Base-by-base conservation (phyloP, 1,140 invertebrate species). In the Leptinotarsa undecemlineata region DNA sequence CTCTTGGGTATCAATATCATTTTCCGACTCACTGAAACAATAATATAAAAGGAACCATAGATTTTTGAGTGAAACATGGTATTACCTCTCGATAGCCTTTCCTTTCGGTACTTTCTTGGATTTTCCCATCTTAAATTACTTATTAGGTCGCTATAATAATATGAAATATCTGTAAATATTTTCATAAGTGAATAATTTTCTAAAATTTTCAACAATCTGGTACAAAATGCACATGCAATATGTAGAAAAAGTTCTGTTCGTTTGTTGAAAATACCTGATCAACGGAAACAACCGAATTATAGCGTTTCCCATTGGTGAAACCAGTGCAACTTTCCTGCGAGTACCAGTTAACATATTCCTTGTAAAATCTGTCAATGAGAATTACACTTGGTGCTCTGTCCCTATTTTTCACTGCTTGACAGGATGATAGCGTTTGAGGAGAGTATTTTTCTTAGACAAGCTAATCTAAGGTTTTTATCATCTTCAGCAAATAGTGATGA, bases 91-190 rank as follows among this genome's bases (percentile, higher is more conserved):
- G 61, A 91, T 89, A 64, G 88, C 88, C 78, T 88, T 88, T 79
- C 87, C 86, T 84, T 91, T 91, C 82, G 90, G 90, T 76, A 88
- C 88, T 83, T 91, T 92, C 87, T 91, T 92, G 76, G 90, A 87
- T 85, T 92, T 92, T 77, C 89, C 90, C 91, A 92, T 92, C 85
- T 86, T 69, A 48, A 57, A 68, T 74, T 57, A 20, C n/a, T 21
- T n/a, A 70, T 70, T 21, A 48, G 48, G 6, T 17, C 48, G 21
- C 51, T 70, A 21, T 70, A 20, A 48, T n/a, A 14, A 57, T 26
- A 48, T 70, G 51, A 21, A 23, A 70, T 14, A 21, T 51, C 23
- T 70, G 47, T 70, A 70, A 70, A 70, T 70, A 70, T 70, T 70
- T 19, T 70, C 68, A 70, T 70, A 70, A 70, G 68, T 70, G 48